Evolutionary conservation across 2,888 invertebrate genomes (phyloP).

Genomic region (Stomorhina lunata): DNA sequence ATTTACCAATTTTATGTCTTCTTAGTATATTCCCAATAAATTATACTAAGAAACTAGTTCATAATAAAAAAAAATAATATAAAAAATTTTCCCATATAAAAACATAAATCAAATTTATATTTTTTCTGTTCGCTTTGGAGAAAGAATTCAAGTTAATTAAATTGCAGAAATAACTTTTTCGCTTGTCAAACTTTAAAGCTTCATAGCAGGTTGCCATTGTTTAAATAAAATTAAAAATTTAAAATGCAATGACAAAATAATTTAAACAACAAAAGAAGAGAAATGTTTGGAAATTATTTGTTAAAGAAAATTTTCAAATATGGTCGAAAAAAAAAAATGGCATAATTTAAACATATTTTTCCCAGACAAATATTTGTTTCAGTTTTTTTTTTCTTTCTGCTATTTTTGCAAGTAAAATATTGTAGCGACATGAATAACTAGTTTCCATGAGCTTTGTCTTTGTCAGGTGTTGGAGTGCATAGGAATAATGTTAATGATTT

Average conservation of each 20-base stretch:
- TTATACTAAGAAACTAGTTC: too few species aligned
- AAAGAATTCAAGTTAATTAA: too few species aligned
- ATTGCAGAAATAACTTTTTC: too few species aligned
- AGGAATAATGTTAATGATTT: slow-evolving; percentile 34
- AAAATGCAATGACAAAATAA: slow-evolving; percentile 6
- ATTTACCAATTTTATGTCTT: too few species aligned
- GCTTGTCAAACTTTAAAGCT: too few species aligned
- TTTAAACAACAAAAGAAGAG: slow-evolving; percentile 17
- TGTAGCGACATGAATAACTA: slow-evolving; percentile 23
- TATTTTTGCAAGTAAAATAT: background rate
- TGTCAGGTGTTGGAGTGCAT: background rate
- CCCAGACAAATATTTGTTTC: background rate
- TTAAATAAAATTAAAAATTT: background rate
- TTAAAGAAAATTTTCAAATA: slow-evolving; percentile 10
- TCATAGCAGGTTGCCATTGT: too few species aligned
- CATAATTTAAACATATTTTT: slow-evolving; percentile 21
- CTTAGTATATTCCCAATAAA: too few species aligned
- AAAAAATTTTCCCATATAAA: too few species aligned
- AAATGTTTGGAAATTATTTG: slow-evolving; percentile 31
- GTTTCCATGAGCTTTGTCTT: background rate
- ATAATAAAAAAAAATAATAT: too few species aligned
- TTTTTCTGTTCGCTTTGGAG: too few species aligned
- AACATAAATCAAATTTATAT: too few species aligned
- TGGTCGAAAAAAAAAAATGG: background rate
- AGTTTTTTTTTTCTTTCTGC: background rate